Evolutionary conservation across 2,888 invertebrate species (phyloP).

Genomic region (Rotaria magnacalcarata): DNA sequence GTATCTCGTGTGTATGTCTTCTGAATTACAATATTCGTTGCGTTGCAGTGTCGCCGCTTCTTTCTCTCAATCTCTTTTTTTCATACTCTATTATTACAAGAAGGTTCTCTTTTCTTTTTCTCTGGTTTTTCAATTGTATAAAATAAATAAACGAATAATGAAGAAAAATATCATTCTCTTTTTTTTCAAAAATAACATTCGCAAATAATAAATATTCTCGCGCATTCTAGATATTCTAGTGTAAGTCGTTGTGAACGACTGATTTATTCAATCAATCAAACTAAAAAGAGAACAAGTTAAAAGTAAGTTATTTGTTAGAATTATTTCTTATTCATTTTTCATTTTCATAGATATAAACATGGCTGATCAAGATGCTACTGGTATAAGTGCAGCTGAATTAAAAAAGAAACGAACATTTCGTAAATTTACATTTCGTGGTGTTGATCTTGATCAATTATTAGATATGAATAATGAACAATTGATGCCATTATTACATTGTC

Average conservation of each 20-base stretch:
- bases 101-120: slow-evolving; percentile 31
- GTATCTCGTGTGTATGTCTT: slow-evolving; percentile 9
- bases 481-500: slow-evolving; percentile 87
- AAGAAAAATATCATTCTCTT: neutral
- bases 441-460: slow-evolving; percentile 88
- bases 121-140: slow-evolving; percentile 33
- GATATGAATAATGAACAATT: slow-evolving; percentile 75
- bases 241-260: neutral
- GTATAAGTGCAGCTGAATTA: slow-evolving; percentile 44
- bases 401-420: slow-evolving; percentile 95
- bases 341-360: neutral
- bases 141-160: slow-evolving; percentile 31
- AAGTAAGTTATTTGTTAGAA: neutral
- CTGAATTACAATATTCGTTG: slow-evolving; percentile 24
- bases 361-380: slow-evolving; percentile 43
- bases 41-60: slow-evolving; percentile 37
- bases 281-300: neutral
- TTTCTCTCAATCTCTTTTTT: slow-evolving; percentile 33
- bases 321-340: too few species aligned
- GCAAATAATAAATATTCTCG: neutral
- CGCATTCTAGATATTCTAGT: neutral
- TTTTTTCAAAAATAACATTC: neutral
- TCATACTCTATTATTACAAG: slow-evolving; percentile 22
- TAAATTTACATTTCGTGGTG: slow-evolving; percentile 98
- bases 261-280: neutral